phyloP scores from a whole-genome alignment of 1,140 invertebrate genomes.

The Idris sp. region DNA sequence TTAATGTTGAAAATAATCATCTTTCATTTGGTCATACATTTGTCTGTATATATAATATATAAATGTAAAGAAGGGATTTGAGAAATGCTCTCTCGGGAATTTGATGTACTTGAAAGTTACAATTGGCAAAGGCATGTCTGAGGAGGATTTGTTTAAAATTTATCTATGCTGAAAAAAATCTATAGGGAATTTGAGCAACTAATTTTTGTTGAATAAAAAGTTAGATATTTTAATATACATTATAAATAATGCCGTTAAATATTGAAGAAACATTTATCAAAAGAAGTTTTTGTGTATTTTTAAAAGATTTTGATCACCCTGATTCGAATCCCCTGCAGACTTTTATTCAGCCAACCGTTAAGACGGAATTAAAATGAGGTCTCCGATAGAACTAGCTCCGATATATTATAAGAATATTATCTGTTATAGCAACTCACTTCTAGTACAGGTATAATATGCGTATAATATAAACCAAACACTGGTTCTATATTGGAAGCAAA shows the following conservation, averaged over 20 bases:
- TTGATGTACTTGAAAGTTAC: conserved; percentile 58
- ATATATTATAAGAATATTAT: no score
- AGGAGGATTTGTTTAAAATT: conserved; percentile 34
- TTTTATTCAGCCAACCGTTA: conserved; percentile 34
- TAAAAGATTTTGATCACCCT: no score
- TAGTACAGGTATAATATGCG: no score
- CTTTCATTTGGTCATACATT: conserved; percentile 21
- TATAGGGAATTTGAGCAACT: background rate
- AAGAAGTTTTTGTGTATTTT: background rate
- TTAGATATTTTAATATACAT: no score
- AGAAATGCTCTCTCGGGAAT: conserved; percentile 9
- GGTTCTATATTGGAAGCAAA: no score
- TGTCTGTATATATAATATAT: no score
- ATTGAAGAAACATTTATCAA: background rate
- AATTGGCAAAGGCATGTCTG: conserved; percentile 68
- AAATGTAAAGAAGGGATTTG: conserved; percentile 32
- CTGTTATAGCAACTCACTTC: no score
- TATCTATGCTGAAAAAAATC: conserved; percentile 18
- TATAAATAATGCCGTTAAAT: no score
- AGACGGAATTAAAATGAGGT: no score
- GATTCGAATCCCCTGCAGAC: background rate
- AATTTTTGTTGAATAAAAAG: no score
- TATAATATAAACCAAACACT: no score
- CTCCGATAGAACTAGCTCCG: no score
- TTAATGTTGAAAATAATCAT: conserved; percentile 42